Base-by-base conservation (phyloP, 2,113 vertebrate species). In the Nipponia nippon region DNA sequence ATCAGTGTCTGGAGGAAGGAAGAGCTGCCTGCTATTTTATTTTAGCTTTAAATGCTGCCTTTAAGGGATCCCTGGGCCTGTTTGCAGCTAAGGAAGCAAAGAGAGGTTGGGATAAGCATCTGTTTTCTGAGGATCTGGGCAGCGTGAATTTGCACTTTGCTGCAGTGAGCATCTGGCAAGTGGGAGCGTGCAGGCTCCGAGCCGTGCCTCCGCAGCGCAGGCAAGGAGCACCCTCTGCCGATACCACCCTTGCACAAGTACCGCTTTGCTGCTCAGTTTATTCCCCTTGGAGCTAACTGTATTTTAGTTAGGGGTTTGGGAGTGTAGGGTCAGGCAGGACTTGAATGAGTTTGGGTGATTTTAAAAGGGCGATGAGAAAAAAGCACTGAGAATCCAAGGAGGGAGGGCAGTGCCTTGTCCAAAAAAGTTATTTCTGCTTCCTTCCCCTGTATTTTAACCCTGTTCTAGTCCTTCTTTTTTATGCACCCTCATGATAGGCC, bases 201-300 rank as follows among this genome's bases (percentile, higher is more conserved):
- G 62, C 36, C 1, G 18, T 13, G 22, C 11, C 44, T 23, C 34
- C 0, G 1, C 13, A 26, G 12, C 0, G 7, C 1, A 2, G 17
- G 63, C 22, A 9, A 36, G 72, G 47, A 40, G n/a, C 52, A 52
- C 65, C 90, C 90, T 75, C 83, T 93, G 86, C 94, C 0, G 8
- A 66, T 25, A 19, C 3, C 34, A 34, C 1, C 25, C 32, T 38
- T 15, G 16, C 67, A 27, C n/a, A 59, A 29, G 12, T 2, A 17
- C 4, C 2, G 1, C 42, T 72, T 42, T 21, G 29, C 21, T 19
- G 5, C 13, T 55, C 9, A 9, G 12, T 26, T 83, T 59, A 25
- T 69, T 23, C 7, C 7, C 9, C 10, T 59, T 29, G 30, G 44
- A 63, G 16, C 6, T 66, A 16, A 8, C 7, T 36, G 20, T 23